phyloP scores from a whole-genome alignment of 2,888 invertebrate species.

The Lepidocyrtoides sp. region DNA sequence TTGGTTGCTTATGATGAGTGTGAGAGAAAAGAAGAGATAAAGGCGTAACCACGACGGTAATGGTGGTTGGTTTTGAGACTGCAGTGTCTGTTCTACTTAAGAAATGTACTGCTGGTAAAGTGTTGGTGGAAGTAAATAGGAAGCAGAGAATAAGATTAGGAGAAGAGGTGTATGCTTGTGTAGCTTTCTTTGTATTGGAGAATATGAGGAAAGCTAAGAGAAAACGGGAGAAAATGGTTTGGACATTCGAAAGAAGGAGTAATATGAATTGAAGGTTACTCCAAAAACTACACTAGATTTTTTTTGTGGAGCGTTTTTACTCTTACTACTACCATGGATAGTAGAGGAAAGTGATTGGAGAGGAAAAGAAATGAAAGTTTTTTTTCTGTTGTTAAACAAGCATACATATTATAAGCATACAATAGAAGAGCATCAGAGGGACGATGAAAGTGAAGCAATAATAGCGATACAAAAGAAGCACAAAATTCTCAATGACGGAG shows the following conservation, averaged over 20 bases:
- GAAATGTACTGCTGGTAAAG: background rate
- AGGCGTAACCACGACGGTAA: conserved; percentile 21
- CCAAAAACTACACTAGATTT: too few relatives aligned
- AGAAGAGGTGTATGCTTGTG: background rate
- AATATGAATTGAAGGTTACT: conserved; percentile 73
- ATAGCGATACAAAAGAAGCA: conserved; percentile 3
- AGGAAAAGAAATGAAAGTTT: background rate
- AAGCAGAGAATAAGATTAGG: background rate
- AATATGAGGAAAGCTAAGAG: background rate
- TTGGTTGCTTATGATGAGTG: background rate
- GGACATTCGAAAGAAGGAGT: conserved; percentile 51
- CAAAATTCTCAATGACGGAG: conserved; percentile 11
- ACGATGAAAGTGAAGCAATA: background rate
- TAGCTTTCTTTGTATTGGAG: conserved; percentile 27
- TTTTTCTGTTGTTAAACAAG: background rate
- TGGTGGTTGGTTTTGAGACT: background rate
- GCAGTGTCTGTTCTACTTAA: background rate
- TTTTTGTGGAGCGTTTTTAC: conserved; percentile 38
- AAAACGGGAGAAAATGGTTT: conserved; percentile 28
- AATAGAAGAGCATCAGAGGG: background rate
- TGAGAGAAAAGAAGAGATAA: conserved; percentile 16
- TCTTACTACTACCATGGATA: too few relatives aligned
- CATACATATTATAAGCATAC: too few relatives aligned
- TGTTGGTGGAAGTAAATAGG: conserved; percentile 18
- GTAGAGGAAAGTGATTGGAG: background rate